Conservation (phyloP, 2,797 vertebrate genomes). For the Pseudotriccus pelzelni region DNA sequence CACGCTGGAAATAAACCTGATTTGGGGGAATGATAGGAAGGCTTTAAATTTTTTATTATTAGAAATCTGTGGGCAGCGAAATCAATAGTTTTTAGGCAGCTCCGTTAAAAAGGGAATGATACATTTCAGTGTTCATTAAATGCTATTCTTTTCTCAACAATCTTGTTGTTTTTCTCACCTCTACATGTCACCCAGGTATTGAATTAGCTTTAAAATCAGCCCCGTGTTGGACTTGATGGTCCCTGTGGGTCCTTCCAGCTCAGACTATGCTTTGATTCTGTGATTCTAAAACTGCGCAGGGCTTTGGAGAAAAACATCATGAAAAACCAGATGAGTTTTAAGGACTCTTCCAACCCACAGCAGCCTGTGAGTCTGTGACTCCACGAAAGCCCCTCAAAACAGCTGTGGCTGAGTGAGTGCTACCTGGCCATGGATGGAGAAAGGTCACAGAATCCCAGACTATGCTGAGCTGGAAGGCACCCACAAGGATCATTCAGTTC, state of each 20-base stretch:
- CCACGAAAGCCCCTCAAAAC: accelerated
- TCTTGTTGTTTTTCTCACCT: background rate
- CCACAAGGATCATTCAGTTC: background rate
- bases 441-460: background rate
- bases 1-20: conserved; percentile 10
- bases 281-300: background rate
- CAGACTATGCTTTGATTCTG: background rate
- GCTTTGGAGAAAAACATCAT: background rate
- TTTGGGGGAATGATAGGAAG: background rate
- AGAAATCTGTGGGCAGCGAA: conserved; percentile 16
- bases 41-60: conserved; percentile 17
- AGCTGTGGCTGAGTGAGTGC: accelerated
- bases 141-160: background rate
- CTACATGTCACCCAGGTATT: background rate
- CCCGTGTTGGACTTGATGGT: background rate
- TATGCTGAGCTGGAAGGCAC: background rate
- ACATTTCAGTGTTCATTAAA: conserved; percentile 6
- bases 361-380: background rate
- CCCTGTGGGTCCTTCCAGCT: background rate
- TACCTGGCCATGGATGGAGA: background rate
- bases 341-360: background rate
- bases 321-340: background rate
- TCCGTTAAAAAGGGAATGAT: conserved; percentile 11
- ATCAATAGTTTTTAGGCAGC: conserved; percentile 31
- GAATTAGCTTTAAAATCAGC: background rate